Evolutionary conservation across 2,797 vertebrate species (phyloP), one percentile per base, ranked within the genome.

Genomic region (Enteromius thamalakanensis): DNA sequence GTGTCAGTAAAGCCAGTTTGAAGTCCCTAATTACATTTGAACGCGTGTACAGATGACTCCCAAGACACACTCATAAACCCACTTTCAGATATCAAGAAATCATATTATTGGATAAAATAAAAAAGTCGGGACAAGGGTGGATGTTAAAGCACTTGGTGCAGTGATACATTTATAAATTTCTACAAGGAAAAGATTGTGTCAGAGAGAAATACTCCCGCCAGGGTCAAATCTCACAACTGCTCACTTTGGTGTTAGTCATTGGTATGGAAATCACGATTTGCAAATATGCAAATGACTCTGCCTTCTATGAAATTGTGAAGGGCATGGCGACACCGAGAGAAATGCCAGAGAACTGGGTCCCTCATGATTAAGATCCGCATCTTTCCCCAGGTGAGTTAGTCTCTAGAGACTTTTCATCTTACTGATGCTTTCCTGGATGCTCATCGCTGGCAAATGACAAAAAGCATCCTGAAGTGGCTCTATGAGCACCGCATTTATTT

Each of bases 341-440:
- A 88, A 91, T 79, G 88, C 79, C 89, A 90, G 86, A 89, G 86
- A 94, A 93, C 90, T 93, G 90, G 91, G 91, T 95, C 92, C 92
- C 91, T 53, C 84, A 93, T 93, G 93, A 94, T 93, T 90, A 93
- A 94, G 92, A 91, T 89, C 87, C 70, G 71, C 87, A 86, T 93
- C 87, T 90, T 90, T 91, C 88, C 86, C 85, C 86, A 90, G 89
- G 91, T 90, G 83, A 84, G 85, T 80, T 71, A 8, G 86, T 91
- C 93, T 90, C 93, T 40, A 86, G 94, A 90, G 92, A 93, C 91
- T 87, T 91, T 93, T 93, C 92, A 93, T 92, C 88, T 87, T 87
- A 86, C 90, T 92, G 92, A 92, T 92, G 91, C 91, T 92, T 89
- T 88, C 23, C 87, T 85, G 87, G 90, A 89, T 89, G 81, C 86